A percentile compares a stretch with the other conserved stretches of the same genome.
Evolutionary conservation across 2,113 vertebrate genomes (phyloP).

Genomic region (Spermophilus dauricus): DNA sequence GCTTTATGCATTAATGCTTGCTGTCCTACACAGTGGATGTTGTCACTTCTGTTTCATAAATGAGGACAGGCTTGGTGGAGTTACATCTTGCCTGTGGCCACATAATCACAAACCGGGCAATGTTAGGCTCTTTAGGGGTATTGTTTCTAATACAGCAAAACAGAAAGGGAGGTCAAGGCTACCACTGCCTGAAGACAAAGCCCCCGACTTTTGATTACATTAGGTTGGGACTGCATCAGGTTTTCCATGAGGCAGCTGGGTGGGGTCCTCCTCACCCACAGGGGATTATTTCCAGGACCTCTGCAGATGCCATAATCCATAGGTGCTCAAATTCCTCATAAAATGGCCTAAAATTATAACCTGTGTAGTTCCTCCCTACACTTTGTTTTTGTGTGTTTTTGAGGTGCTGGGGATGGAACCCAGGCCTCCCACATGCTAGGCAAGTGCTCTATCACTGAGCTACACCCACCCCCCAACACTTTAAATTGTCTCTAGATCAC

Average conservation of each 20-base stretch:
- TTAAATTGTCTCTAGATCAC: neutral
- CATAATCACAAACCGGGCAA: fast-evolving
- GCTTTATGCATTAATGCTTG: neutral
- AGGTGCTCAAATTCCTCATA: neutral
- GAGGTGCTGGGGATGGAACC: no score
- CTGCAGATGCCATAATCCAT: neutral
- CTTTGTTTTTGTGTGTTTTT: no score
- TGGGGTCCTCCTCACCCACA: no score
- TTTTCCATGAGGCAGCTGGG: neutral
- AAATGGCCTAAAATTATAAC: neutral
- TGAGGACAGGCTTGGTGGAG: neutral
- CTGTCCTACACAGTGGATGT: fast-evolving
- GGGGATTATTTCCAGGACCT: neutral
- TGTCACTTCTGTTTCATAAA: neutral
- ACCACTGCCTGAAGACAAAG: neutral
- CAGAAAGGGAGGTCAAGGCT: neutral
- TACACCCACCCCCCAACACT: neutral
- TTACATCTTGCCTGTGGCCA: neutral
- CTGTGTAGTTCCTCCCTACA: no score
- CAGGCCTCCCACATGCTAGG: no score
- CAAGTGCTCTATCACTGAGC: no score
- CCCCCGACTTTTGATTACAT: neutral
- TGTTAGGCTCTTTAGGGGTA: neutral
- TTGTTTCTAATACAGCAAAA: neutral
- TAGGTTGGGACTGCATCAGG: neutral